Evolutionary conservation across 2,113 vertebrate species (phyloP).

Genomic region (Callopanchax toddi): DNA sequence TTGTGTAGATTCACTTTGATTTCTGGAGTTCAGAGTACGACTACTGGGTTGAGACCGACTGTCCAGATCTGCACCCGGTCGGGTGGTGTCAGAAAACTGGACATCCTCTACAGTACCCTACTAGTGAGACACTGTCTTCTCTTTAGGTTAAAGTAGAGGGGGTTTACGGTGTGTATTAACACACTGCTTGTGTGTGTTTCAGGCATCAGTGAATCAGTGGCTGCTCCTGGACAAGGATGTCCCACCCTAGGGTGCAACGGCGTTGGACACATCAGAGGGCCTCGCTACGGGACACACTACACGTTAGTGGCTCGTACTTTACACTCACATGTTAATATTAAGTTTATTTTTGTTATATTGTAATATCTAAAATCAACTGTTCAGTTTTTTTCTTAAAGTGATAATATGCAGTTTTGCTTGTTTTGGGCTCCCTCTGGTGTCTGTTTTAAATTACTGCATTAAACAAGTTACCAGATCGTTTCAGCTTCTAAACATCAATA

Average conservation of each 20-base stretch:
- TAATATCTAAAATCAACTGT: too few relatives aligned
- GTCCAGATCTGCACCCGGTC: slow-evolving; percentile 87
- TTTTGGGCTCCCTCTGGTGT: too few relatives aligned
- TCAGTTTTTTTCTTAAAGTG: too few relatives aligned
- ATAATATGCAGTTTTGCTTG: too few relatives aligned
- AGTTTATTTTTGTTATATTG: too few relatives aligned
- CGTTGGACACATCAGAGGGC: slow-evolving; percentile 87
- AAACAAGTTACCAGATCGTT: too few relatives aligned
- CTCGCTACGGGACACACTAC: slow-evolving; percentile 89
- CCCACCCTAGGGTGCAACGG: slow-evolving; percentile 89
- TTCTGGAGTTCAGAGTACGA: slow-evolving; percentile 87
- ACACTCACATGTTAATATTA: neutral
- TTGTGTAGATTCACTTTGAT: slow-evolving; percentile 87
- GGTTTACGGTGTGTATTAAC: too few relatives aligned
- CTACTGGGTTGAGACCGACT: slow-evolving; percentile 90
- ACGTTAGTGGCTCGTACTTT: slow-evolving; percentile 77
- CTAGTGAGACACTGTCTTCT: slow-evolving; percentile 71
- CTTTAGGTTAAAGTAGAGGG: neutral
- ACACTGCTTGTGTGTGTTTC: slow-evolving; percentile 17
- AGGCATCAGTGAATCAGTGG: slow-evolving; percentile 72
- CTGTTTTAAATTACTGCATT: too few relatives aligned
- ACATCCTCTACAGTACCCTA: slow-evolving; percentile 85
- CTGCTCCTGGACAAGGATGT: slow-evolving; percentile 83
- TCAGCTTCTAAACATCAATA: too few relatives aligned
- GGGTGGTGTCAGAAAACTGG: slow-evolving; percentile 93